phyloP scores from a whole-genome alignment of 2,888 invertebrate species.

The Polydrusus cervinus region DNA sequence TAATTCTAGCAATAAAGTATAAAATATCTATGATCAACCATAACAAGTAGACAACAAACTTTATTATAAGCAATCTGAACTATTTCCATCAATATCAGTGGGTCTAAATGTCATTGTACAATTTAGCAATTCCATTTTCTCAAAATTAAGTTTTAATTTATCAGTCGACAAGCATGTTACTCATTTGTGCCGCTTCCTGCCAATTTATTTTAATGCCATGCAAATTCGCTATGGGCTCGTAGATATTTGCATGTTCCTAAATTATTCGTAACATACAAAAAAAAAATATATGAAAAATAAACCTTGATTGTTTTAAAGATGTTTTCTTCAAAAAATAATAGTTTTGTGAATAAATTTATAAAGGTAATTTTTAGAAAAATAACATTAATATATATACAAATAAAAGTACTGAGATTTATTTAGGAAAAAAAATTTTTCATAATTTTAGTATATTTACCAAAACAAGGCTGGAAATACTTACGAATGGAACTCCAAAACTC shows the following conservation, averaged over 20 bases:
- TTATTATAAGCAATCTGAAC: background rate
- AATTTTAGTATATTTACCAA: no score
- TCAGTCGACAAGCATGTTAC: slow-evolving; percentile 44
- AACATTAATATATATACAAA: no score
- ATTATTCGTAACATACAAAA: slow-evolving; percentile 6
- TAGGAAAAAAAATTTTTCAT: no score
- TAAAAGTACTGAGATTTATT: no score
- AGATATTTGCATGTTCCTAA: slow-evolving; percentile 38
- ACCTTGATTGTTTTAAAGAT: background rate
- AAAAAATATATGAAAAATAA: slow-evolving; percentile 5
- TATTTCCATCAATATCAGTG: slow-evolving; percentile 19
- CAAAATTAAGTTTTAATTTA: slow-evolving; percentile 46
- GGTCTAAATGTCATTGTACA: slow-evolving; percentile 30
- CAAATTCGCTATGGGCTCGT: slow-evolving; percentile 39
- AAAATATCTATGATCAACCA: no score
- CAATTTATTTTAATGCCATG: slow-evolving; percentile 51
- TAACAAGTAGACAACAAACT: no score
- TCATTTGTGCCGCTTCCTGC: slow-evolving; percentile 33
- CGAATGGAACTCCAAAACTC: no score
- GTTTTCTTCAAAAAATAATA: no score
- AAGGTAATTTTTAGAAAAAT: no score
- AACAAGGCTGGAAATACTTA: no score
- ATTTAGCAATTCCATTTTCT: slow-evolving; percentile 34
- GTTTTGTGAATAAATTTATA: no score
- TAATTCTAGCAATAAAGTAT: no score